Conservation (phyloP, 2,797 vertebrate species). For the Mormyrus hasselquistii region DNA sequence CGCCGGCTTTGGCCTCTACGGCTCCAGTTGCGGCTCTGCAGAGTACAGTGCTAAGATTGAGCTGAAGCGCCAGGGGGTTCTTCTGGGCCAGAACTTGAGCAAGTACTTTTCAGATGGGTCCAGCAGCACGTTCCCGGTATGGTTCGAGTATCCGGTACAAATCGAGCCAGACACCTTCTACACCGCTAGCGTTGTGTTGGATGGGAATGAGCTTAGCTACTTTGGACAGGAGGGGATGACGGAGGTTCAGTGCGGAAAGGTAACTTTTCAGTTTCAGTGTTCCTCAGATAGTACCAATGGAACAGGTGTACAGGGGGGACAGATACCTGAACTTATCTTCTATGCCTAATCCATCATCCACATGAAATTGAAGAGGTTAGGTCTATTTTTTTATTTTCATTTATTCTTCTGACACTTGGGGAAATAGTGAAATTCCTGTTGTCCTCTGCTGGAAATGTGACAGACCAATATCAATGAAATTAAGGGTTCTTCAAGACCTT, state of each 20-base stretch:
- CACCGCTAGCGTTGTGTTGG: conserved; percentile 90
- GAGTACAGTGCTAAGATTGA: conserved; percentile 96
- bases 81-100: conserved; percentile 79
- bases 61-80: conserved; percentile 86
- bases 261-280: conserved; percentile 98
- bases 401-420: not conserved
- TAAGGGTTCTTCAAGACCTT: not conserved
- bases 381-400: conserved; percentile 8
- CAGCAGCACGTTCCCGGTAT: conserved; percentile 88
- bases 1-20: conserved; percentile 90
- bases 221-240: conserved; percentile 98
- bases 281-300: conserved; percentile 97
- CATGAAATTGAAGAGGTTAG: not conserved
- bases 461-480: not conserved
- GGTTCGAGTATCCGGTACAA: conserved; percentile 93
- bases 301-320: conserved; percentile 92
- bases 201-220: conserved; percentile 95
- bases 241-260: conserved; percentile 92
- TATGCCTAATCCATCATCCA: conserved; percentile 69
- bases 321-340: conserved; percentile 97
- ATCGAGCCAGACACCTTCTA: conserved; percentile 96
- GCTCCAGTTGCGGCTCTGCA: conserved; percentile 91
- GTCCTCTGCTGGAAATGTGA: not conserved
- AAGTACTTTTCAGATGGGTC: conserved; percentile 96
- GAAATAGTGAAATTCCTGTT: not conserved